Evolutionary conservation across 2,113 vertebrate genomes (phyloP), one percentile per base, ranked within the genome.

Genomic region (Sprattus sprattus): DNA sequence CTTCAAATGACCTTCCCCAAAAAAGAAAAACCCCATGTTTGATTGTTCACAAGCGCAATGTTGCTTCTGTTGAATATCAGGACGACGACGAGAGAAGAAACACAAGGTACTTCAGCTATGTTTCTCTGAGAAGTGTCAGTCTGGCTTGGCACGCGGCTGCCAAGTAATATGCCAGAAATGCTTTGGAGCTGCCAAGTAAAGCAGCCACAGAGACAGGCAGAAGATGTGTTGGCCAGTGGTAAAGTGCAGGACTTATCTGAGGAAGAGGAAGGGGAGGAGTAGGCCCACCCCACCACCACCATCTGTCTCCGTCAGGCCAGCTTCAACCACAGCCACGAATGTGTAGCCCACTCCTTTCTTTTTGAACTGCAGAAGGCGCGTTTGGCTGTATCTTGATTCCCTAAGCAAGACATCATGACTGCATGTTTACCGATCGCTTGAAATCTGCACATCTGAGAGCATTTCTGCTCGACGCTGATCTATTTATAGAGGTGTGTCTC

Each of bases 231-330:
- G 64, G n/a, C 64, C 64, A 67, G 64, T 28, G 64, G 64, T 78
- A 28, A 78, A 32, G 71, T 15, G 28, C 71, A 78, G 71, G 32
- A 32, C 71, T 78, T 39, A 78, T 78, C 71, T 78, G 50, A 57
- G 75, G 45, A 60, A 81, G 87, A 60, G 28, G 20, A 71, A 47
- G 47, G 16, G 32, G 82, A 57, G 83, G 87, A 90, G 86, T 54
- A 82, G 87, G 90, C 85, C 18, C 13, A 3, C 71, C 15, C 71
- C 71, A 78, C 28, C 71, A 78, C 71, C 28, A 13, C 71, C 71
- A 78, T 32, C 25, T 78, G 71, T 78, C 71, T 78, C 25, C 4
- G 71, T 78, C 71, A 32, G 28, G 71, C 28, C 71, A 39, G 5
- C 32, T 39, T 13, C 71, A 78, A 78, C 71, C 32, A 78, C 71